Base-by-base conservation (phyloP, 2,797 vertebrate species). In the Rhinella marina region DNA sequence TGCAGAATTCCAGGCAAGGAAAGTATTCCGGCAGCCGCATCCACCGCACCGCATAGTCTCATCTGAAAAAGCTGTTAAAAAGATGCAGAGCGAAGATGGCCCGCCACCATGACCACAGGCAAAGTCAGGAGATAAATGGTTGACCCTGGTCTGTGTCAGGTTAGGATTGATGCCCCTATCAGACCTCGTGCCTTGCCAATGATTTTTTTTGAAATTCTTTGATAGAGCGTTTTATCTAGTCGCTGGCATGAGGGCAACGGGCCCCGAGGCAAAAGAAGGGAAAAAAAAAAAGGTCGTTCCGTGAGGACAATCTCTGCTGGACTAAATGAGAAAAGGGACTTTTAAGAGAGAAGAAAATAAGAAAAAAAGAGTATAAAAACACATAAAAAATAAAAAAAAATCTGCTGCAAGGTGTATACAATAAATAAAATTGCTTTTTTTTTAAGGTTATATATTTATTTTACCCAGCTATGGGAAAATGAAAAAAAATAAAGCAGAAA, bases 221-320 rank as follows among this genome's bases (percentile, higher is more conserved):
- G 98, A 99, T 99, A 97, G 97, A 99, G 97, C 99, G 96, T 98
- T 97, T 99, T 99, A 99, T 99, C 98, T 99, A 98, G 97, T 99
- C 98, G 98, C 97, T 98, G 97, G 97, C 97, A 97, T n/a, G 95
- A 98, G 97, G 98, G 97, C 97, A 98, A 96, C 94, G 94, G 96
- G 97, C 97, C 90, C 62, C 9, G 93, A 93, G 95, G 97, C 96
- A 95, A 6, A 48, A 93, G 91, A 96, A 93, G 91, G 90, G 94
- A 90, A 98, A 97, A 96, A 93, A 92, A 90, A 94, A 91, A 98
- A 97, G 98, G 98, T 99, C 97, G 98, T 97, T 97, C 95, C 95
- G 95, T 93, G 96, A 98, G 97, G 97, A 99, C 96, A 96, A 95
- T 97, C 95, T 97, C 96, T 95, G 96, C 96, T 93, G 94, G 95